These are phyloP conservation scores for Apamea monoglypha DNA, from an alignment of 2,888 invertebrate genomes.

Conservation along the genomic window DNA sequence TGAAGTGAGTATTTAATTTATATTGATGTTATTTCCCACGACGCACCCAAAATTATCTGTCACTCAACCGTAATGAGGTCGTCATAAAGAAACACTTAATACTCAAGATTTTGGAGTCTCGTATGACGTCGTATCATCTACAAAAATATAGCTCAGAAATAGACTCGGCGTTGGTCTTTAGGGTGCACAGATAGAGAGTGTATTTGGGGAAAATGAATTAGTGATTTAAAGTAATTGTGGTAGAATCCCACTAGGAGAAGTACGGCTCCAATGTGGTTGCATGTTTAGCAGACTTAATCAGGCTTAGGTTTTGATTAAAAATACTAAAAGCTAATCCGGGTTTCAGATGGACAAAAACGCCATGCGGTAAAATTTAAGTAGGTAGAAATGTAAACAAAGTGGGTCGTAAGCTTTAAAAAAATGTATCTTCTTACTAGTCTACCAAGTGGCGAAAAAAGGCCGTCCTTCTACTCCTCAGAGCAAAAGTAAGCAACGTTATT, in stretches of 20 bases:
- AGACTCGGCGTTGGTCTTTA: conserved; percentile 54
- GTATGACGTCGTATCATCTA: conserved; percentile 23
- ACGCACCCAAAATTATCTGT: conserved; percentile 56
- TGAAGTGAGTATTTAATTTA: conserved; percentile 48
- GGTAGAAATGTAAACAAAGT: background rate
- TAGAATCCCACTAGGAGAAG: background rate
- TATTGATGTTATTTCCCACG: conserved; percentile 51
- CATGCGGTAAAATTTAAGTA: too few species aligned
- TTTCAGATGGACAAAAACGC: background rate
- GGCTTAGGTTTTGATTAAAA: background rate
- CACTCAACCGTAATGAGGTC: conserved; percentile 59
- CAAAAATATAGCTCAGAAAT: conserved; percentile 41
- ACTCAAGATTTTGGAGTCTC: conserved; percentile 33
- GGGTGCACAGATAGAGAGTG: conserved; percentile 16
- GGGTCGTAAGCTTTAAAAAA: too few species aligned
- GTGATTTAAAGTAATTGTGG: background rate
- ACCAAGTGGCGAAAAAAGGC: background rate
- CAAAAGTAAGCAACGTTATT: conserved; percentile 21
- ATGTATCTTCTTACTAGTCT: background rate
- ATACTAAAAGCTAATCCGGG: background rate
- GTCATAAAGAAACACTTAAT: conserved; percentile 54
- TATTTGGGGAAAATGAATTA: conserved; percentile 9
- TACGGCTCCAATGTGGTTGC: background rate
- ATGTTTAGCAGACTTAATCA: background rate
- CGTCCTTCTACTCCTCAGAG: background rate